Base-by-base conservation (phyloP, 2,113 vertebrate genomes). In the Pogonocichla stellata region DNA sequence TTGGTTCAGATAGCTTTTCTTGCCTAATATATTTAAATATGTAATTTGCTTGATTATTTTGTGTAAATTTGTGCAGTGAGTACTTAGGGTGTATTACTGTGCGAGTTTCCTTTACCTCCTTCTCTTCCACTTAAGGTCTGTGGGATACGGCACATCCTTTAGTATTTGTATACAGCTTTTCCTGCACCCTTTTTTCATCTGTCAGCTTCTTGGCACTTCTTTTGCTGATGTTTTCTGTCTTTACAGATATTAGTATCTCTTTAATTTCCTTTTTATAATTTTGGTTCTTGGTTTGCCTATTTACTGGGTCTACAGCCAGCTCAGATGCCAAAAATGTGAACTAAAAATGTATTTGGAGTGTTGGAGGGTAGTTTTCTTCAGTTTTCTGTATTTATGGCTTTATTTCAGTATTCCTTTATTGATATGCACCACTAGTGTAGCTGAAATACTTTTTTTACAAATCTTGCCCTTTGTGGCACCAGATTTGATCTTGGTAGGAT, bases 401-500 rank as follows among this genome's bases (percentile, higher is more conserved):
- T 67, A 74, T 95, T 92, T 82, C 61, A 58, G 71, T 88, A 78
- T 42, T 88, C 18, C 67, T 91, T 75, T 93, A 88, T 90, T 86
- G 92, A 93, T 23, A 23, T 70, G 45, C 54, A 92, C 73, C 81
- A 38, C 87, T 58, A 43, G 47, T 71, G 75, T 74, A 91, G 82
- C 4, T 53, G 73, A 91, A 82, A 85, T 60, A 69, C 53, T 42
- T 79, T 89, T 80, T 95, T 80, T 78, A 83, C 87, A 82, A 90
- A 51, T 65, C 74, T 87, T 70, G n/a, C 71, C 71, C 67, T 92
- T 80, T 92, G 70, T 91, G 84, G 57, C 66, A 69, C 43, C 5
- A 7, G 72, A 73, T 96, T 92, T 96, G 71, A 92, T 96, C 93
- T 73, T 94, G 50, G 89, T 81, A 87, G 75, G 67, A 86, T 91